A percentile compares a stretch with the other conserved stretches of the same genome.
Conservation (phyloP, 2,113 vertebrate genomes). For the Gymnorhina tibicen region DNA sequence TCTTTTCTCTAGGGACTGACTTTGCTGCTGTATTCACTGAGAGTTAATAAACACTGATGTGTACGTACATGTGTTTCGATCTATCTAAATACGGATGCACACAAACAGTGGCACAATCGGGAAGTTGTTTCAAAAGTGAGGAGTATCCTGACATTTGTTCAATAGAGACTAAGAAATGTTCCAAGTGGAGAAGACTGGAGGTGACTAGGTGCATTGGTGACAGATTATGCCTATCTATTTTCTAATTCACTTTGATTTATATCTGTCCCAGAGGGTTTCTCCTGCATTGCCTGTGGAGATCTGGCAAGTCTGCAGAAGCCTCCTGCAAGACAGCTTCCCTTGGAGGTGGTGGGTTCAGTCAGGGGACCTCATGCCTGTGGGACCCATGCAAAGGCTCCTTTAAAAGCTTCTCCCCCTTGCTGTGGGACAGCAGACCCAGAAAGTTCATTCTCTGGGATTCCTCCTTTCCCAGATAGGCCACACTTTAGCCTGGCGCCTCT, state of each 20-base stretch:
- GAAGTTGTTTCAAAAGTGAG: not conserved
- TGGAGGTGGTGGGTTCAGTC: not conserved
- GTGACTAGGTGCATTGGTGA: rapidly evolving
- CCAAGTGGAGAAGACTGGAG: not conserved
- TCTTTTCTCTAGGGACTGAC: not conserved
- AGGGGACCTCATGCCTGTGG: not conserved
- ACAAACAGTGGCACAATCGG: not conserved
- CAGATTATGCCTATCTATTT: not conserved
- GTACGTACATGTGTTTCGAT: not conserved
- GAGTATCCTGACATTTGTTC: not conserved
- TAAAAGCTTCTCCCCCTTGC: not conserved
- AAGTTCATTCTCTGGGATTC: not conserved
- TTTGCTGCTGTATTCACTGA: not conserved
- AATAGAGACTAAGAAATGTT: not conserved
- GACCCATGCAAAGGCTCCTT: not conserved
- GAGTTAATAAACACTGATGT: not conserved
- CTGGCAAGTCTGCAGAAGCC: not conserved
- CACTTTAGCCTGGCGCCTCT: not conserved
- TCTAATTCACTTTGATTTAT: not conserved
- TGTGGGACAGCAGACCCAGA: not conserved
- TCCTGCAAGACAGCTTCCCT: not conserved
- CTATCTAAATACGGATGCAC: not conserved
- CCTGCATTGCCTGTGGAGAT: not conserved
- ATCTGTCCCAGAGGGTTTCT: not conserved
- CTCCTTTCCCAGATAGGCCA: not conserved